These are phyloP conservation scores for Melangyna quadrimaculata DNA, from an alignment of 2,888 invertebrate species.

Conservation along the genomic window DNA sequence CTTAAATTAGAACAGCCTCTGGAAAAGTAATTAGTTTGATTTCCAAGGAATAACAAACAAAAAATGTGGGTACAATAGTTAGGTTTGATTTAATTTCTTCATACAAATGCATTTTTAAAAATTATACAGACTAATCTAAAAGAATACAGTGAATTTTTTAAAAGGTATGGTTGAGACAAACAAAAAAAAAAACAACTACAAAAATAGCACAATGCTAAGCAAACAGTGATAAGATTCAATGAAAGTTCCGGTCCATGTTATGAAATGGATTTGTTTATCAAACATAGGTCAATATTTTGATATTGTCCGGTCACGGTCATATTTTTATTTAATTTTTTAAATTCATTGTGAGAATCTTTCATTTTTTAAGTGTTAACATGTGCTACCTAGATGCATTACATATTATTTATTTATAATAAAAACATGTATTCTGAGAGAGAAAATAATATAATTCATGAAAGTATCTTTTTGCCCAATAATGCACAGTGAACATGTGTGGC, in stretches of 20 bases:
- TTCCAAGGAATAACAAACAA: constrained; percentile 11
- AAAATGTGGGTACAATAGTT: not conserved
- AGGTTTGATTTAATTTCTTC: not conserved
- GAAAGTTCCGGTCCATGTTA: constrained; percentile 42
- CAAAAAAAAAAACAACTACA: not conserved
- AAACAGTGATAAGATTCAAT: constrained; percentile 44
- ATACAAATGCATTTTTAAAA: not conserved
- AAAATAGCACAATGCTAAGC: not conserved
- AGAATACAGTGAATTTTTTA: not conserved
- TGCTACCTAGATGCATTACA: not conserved
- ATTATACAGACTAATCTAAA: not conserved
- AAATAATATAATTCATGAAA: not conserved
- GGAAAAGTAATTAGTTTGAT: constrained; percentile 34
- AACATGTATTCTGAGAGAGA: no score
- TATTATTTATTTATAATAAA: no score
- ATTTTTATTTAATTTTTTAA: not conserved
- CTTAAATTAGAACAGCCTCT: constrained; percentile 61
- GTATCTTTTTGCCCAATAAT: not conserved
- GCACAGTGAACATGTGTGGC: not conserved
- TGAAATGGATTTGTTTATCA: constrained; percentile 36
- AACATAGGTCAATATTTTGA: constrained; percentile 46
- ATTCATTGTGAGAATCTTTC: not conserved
- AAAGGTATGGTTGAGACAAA: not conserved
- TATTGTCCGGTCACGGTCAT: constrained; percentile 22
- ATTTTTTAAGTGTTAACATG: not conserved